Base-by-base conservation (phyloP, 2,113 vertebrate genomes). In the Embiotoca jacksoni region DNA sequence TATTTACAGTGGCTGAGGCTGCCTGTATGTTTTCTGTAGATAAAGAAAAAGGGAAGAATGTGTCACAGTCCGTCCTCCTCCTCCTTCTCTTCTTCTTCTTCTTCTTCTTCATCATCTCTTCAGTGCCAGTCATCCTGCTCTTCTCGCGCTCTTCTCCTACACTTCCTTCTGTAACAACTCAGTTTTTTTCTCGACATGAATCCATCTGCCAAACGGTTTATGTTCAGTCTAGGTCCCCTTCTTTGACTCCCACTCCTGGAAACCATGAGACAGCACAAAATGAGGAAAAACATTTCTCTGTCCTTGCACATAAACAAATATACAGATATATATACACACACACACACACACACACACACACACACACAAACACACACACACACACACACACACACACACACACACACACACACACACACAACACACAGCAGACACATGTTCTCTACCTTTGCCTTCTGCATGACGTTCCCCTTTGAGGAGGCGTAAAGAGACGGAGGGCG, bases 221-320 rank as follows among this genome's bases (percentile, higher is more conserved):
- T 9, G n/a, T 67, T 65, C 67, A 49, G 23, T 69, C 89, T 96
- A 98, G 82, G 94, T 96, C 52, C 66, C 87, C 90, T 96, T 97
- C 92, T 98, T 98, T 89, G 96, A 96, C 92, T 98, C 97, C 97
- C 97, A 98, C 89, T 97, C 97, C 97, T 98, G 89, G 75, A 93
- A 82, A 86, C 32, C 54, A 53, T 15, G 57, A 85, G 14, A 70
- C 32, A 15, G 46, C 62, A 73, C 3, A 44, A 15, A 49, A 57
- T 88, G 58, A 90, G 66, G 5, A 52, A 53, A 55, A 52, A 57
- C 2, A 59, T 39, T 58, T 74, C 33, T 56, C 7, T 30, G 30
- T 66, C 3, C 23, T 65, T 2, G 6, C 47, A 57, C n/a, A 23
- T 23, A 23, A 23, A 23, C 23, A 23, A 23, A 23, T 23, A 23